Conservation (phyloP, 2,888 invertebrate genomes). For the Orchesellides sinensis region DNA sequence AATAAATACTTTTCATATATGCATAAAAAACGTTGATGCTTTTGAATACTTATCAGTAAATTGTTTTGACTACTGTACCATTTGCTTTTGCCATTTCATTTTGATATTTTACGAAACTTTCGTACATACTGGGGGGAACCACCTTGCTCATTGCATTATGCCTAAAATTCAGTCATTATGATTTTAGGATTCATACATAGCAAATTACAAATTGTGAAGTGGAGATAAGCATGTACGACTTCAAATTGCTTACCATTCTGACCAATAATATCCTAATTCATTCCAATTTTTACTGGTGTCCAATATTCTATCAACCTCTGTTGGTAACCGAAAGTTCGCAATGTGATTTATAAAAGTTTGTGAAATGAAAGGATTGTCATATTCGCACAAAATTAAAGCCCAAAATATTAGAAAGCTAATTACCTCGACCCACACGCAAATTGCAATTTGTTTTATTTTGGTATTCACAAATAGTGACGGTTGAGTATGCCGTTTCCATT, state of each 20-base stretch:
- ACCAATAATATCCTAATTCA: conserved; percentile 75
- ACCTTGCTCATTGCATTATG: conserved; percentile 61
- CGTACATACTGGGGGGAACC: conserved; percentile 50
- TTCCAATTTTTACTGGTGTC: conserved; percentile 71
- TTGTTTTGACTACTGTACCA: conserved; percentile 46
- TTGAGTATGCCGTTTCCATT: conserved; percentile 52
- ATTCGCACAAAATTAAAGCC: no score
- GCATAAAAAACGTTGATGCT: conserved; percentile 85
- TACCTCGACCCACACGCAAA: conserved; percentile 40
- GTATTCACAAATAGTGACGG: conserved; percentile 44
- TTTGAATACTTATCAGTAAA: background rate
- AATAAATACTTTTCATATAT: background rate
- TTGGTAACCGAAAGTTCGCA: background rate
- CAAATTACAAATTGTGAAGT: background rate
- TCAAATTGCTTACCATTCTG: conserved; percentile 69
- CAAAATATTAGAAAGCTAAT: background rate
- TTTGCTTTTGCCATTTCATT: conserved; percentile 62
- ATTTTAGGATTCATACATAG: background rate
- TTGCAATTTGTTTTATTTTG: conserved; percentile 51
- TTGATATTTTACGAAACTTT: conserved; percentile 50
- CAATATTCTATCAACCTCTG: conserved; percentile 72
- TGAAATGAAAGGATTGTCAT: background rate
- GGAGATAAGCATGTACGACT: background rate
- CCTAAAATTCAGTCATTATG: conserved; percentile 13
- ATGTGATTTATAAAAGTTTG: background rate